Evolutionary conservation across 2,888 invertebrate species (phyloP).

Genomic region (Agriopis marginaria): DNA sequence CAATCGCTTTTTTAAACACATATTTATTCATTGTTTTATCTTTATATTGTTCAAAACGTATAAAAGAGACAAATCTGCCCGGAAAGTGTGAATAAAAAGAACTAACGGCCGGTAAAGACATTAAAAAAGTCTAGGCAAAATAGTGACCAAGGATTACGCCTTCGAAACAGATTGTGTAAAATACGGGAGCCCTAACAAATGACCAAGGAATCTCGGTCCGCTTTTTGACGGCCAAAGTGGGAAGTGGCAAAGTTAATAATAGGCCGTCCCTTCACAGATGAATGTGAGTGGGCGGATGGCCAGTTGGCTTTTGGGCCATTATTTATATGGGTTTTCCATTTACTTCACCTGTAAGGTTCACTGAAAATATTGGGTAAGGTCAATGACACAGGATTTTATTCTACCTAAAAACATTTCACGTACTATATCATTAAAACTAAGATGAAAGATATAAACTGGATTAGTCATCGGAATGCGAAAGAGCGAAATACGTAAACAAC

Average conservation of each 20-base stretch:
- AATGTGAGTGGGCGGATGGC: constrained; percentile 17
- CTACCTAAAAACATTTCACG: neutral
- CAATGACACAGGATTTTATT: neutral
- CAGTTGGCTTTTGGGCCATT: constrained; percentile 19
- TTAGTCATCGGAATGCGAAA: too few species aligned
- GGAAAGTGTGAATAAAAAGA: too few species aligned
- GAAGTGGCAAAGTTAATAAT: constrained; percentile 45
- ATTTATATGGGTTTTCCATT: constrained; percentile 20
- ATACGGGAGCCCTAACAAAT: constrained; percentile 13
- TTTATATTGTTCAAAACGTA: too few species aligned
- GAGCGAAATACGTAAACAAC: too few species aligned
- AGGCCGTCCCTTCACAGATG: constrained; percentile 39
- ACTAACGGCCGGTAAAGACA: too few species aligned
- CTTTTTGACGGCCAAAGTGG: constrained; percentile 30
- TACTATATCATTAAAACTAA: too few species aligned
- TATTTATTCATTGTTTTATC: too few species aligned
- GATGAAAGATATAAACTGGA: too few species aligned
- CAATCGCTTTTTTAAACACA: too few species aligned
- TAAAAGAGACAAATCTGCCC: too few species aligned
- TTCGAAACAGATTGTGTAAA: neutral
- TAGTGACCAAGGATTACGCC: neutral
- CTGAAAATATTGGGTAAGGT: neutral
- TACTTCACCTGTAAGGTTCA: constrained; percentile 4
- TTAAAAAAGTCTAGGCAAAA: too few species aligned
- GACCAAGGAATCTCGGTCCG: constrained; percentile 28